Evolutionary conservation across 2,113 vertebrate species (phyloP).

Genomic region (Circaetus cinerascens): DNA sequence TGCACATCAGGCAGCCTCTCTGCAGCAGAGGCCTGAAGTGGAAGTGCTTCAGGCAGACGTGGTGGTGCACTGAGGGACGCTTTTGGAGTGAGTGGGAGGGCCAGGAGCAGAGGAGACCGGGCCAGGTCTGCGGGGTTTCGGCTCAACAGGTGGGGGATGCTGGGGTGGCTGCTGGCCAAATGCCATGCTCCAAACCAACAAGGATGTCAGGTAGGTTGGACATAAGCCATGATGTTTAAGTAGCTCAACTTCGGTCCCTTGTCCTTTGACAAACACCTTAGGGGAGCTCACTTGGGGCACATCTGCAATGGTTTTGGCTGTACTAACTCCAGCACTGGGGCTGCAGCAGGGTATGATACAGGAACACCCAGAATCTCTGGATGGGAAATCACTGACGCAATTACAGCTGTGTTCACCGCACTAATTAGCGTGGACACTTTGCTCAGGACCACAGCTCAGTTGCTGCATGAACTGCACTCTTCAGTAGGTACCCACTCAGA

Average conservation of each 20-base stretch:
- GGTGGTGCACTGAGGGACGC: not conserved
- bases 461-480: not conserved
- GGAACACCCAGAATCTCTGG: not conserved
- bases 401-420: not conserved
- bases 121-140: not conserved
- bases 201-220: not conserved
- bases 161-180: not conserved
- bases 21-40: not conserved
- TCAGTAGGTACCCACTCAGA: not conserved
- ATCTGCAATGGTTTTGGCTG: not conserved
- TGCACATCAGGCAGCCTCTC: not conserved
- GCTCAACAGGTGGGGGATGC: not conserved
- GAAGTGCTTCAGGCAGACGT: not conserved
- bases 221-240: not conserved
- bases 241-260: not conserved
- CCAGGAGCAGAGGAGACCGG: not conserved
- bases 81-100: not conserved
- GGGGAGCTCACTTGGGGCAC: not conserved
- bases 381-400: not conserved
- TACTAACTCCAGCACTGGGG: not conserved
- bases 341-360: not conserved
- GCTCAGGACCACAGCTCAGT: not conserved
- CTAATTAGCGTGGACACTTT: rapidly evolving
- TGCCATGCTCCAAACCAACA: not conserved
- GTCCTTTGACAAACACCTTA: not conserved